Base-by-base conservation (phyloP, 30 jellyfish, hydroid and myxozoan genomes). In the Pelagia noctiluca region DNA sequence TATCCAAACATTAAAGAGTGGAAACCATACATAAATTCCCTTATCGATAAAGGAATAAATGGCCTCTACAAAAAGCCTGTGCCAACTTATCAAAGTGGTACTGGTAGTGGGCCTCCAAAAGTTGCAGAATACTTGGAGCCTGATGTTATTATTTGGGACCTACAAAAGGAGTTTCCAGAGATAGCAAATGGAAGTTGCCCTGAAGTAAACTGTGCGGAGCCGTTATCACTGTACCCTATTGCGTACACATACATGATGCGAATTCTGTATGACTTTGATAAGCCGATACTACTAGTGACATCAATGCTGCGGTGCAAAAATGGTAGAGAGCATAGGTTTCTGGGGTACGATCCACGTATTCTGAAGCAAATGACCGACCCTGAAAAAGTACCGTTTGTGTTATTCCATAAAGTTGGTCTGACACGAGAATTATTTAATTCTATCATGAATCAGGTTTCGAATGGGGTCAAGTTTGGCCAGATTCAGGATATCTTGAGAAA, bases 311-410 rank as follows among this genome's bases (percentile, higher is more conserved):
- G 96, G 21, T 93, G 98, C 83, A 65, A 74, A 28, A 93, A 85
- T 63, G 91, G 85, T 31, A 87, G 87, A 25, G 96, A 90, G 87
- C 98, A 93, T 32, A 80, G 95, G 4, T 86, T 93, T 80, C 86
- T 93, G 18, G 98, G 98, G 29, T 93, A 93, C 71, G 98, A 93
- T 83, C 98, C 98, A 0, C 91, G 98, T 42, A 81, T 93, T 8
- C 54, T 93, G 23, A 80, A 90, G 54, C 85, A 76, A 88, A 64
- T 87, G 22, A 77, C 98, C 13, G 93, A 87, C 50, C 92, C 76
- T 16, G 98, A 93, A 12, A 65, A 66, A 24, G 86, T 83, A 42
- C 98, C 98, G 13, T 93, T 93, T 76, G 94, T 93, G 86, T 84
- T 93, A 50, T 93, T 93, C 49, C 98, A 93, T 63, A 93, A 93